phyloP scores from a whole-genome alignment of 2,797 vertebrate genomes.

The Falco columbarius region DNA sequence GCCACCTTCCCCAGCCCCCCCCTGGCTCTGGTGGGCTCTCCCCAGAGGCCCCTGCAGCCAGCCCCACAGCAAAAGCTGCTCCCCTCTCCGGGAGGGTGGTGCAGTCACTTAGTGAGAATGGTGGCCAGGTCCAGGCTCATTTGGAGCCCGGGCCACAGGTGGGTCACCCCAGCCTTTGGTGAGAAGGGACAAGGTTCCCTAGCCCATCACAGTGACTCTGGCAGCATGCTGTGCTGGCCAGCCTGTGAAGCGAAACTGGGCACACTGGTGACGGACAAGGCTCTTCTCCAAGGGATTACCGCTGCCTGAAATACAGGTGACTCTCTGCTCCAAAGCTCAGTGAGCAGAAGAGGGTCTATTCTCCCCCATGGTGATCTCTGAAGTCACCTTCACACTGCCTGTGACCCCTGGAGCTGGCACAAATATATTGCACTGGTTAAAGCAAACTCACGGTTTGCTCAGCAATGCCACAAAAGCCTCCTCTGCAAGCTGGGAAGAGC shows the following conservation, averaged over 20 bases:
- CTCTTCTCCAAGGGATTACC: neutral
- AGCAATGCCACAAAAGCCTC: neutral
- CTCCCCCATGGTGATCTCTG: neutral
- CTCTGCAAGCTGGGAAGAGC: neutral
- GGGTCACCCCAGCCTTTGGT: neutral
- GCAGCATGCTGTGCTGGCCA: neutral
- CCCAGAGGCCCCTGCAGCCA: neutral
- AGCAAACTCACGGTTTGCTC: neutral
- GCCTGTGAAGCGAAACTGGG: neutral
- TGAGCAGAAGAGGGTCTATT: neutral
- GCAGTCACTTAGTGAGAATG: neutral
- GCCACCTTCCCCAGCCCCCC: neutral
- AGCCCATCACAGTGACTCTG: neutral
- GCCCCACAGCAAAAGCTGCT: neutral
- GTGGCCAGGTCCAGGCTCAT: rapidly evolving
- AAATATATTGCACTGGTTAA: neutral
- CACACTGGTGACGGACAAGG: rapidly evolving
- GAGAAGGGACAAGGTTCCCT: neutral
- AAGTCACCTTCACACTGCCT: neutral
- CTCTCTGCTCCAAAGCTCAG: neutral
- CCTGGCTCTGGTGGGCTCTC: neutral
- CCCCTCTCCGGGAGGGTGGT: neutral
- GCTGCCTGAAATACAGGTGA: neutral
- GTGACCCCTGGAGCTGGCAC: neutral
- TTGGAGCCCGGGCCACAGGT: neutral